A percentile compares a stretch with the other conserved stretches of the same genome.
Conservation (phyloP, 2,797 vertebrate species). For the Spatula versicolor region DNA sequence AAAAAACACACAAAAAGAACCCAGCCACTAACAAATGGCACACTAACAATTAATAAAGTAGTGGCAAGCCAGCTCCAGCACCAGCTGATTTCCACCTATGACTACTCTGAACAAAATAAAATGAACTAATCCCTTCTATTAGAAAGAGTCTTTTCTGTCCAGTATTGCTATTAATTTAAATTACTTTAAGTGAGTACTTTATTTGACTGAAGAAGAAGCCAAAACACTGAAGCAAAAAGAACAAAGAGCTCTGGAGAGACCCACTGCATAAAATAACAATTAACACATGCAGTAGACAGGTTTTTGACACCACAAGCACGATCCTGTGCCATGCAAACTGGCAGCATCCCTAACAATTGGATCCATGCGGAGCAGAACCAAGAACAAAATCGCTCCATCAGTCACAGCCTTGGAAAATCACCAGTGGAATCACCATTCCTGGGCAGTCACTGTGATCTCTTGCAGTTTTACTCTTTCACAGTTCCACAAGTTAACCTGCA, state of each 20-base stretch:
- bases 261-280: rapidly evolving
- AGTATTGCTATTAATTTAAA: neutral
- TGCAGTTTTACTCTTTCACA: rapidly evolving
- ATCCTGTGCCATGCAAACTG: neutral
- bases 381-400: neutral
- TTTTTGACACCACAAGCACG: neutral
- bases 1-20: neutral
- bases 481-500: neutral
- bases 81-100: neutral
- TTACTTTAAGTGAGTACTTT: neutral
- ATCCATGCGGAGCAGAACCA: neutral
- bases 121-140: neutral
- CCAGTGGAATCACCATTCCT: neutral
- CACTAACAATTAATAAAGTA: neutral
- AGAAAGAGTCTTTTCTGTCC: neutral
- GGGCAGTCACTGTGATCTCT: neutral
- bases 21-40: neutral
- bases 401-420: neutral
- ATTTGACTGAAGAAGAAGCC: neutral
- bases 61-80: neutral
- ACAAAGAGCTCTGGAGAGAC: neutral
- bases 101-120: neutral
- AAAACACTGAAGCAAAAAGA: neutral
- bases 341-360: neutral
- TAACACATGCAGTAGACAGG: neutral